Percentiles rank a stretch among this genome's conserved stretches.
Conservation (phyloP, 2,797 vertebrate genomes). For the Denticeps clupeoides region DNA sequence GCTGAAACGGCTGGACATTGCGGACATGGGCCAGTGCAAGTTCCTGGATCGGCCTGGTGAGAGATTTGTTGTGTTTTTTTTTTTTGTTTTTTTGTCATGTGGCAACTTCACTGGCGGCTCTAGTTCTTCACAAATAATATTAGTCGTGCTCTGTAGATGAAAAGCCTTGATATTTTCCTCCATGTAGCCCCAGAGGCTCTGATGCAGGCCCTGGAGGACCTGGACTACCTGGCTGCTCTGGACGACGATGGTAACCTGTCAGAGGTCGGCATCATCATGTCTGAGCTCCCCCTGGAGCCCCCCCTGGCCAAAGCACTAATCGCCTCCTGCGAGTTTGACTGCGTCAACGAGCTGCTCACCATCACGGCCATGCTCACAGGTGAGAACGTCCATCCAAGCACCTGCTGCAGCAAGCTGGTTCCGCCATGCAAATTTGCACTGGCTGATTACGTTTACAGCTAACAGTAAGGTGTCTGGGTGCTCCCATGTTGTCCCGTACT, state of each 20-base stretch:
- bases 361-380: conserved; percentile 89
- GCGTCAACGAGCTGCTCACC: conserved; percentile 88
- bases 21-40: conserved; percentile 87
- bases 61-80: neutral
- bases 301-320: conserved; percentile 84
- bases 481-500: too few relatives aligned
- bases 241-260: conserved; percentile 86
- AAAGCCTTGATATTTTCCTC: too few relatives aligned
- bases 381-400: conserved; percentile 21
- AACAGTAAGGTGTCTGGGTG: too few relatives aligned
- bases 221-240: conserved; percentile 88
- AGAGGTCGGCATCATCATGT: conserved; percentile 90
- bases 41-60: conserved; percentile 87
- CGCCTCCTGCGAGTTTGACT: conserved; percentile 86
- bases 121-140: too few relatives aligned
- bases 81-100: too few relatives aligned
- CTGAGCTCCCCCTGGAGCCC: conserved; percentile 81
- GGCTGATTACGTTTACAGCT: too few relatives aligned
- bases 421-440: too few relatives aligned
- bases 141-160: too few relatives aligned
- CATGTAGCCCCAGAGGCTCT: conserved; percentile 86
- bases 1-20: conserved; percentile 86
- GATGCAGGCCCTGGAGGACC: conserved; percentile 93
- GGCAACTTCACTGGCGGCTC: too few relatives aligned
- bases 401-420: neutral